Conservation (phyloP, 1,140 invertebrate species). For the Caenorhabditis briggsae region DNA sequence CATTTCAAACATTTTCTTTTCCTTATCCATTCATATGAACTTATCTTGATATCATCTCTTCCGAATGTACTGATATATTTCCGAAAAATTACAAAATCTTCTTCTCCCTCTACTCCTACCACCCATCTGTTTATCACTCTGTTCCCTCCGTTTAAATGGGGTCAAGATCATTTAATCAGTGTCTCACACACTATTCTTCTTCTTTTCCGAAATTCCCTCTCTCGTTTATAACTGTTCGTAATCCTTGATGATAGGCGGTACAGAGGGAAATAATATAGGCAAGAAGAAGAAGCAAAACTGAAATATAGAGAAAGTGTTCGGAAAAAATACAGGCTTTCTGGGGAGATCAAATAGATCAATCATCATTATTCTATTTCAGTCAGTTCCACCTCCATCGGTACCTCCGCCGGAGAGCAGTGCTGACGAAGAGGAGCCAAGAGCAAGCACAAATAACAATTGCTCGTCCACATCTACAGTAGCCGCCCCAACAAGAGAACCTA, state of each 20-base stretch:
- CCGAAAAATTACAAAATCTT: constrained; percentile 1
- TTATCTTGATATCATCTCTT: no score
- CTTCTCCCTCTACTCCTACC: not conserved
- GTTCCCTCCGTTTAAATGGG: constrained; percentile 15
- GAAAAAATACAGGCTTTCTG: not conserved
- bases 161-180: constrained; percentile 51
- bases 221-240: constrained; percentile 20
- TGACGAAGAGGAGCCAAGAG: constrained; percentile 45
- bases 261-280: not conserved
- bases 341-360: not conserved
- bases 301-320: not conserved
- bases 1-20: no score
- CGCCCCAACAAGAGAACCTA: constrained; percentile 1
- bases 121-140: constrained; percentile 49
- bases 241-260: constrained; percentile 40
- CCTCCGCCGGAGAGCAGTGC: constrained; percentile 49
- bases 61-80: not conserved
- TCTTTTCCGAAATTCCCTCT: no score
- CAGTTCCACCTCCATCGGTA: constrained; percentile 32
- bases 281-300: not conserved
- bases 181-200: not conserved
- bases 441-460: constrained; percentile 34
- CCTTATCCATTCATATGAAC: not conserved
- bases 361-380: not conserved
- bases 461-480: constrained; percentile 37